Evolutionary conservation across 2,797 vertebrate genomes (phyloP), one percentile per base, ranked within the genome.

Genomic region (Typhlichthys subterraneus): DNA sequence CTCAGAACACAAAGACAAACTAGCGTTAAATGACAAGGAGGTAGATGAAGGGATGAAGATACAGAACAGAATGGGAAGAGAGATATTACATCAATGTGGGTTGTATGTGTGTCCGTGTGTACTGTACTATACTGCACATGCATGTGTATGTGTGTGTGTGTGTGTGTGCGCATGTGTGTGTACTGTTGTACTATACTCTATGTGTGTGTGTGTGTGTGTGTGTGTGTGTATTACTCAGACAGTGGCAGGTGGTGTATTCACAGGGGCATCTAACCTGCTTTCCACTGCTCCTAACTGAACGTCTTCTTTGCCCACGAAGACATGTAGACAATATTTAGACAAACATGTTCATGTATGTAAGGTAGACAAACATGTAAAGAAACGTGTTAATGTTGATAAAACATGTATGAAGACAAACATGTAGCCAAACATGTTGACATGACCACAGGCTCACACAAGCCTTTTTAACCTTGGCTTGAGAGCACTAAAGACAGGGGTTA

Each of bases 241-340:
- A 54, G 67, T 63, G 70, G 61, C 19, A 64, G 59, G 15, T 77
- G 71, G 77, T 75, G 59, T 72, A 76, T 71, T 79, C 70, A 67
- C 61, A 73, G 72, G 80, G 73, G 59, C 55, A 68, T 82, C 69
- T 77, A 85, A 78, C 73, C 77, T 79, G 74, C 57, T 84, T 87
- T 76, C 57, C 57, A 64, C 65, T 51, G 23, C 60, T 68, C 56
- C 70, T 80, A 79, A 84, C 79, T 71, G 72, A 72, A 73, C 82
- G 70, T 82, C 58, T 70, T 49, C 2, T 46, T 50, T 53, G 58
- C 17, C 45, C 65, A 59, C 23, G 23, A 23, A 23, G 23, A 23
- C 23, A 23, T 23, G 23, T 23, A 23, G 23, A 23, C 23, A 23
- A 23, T 23, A 23, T 46, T 58, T 69, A 68, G 57, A 65, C 59